phyloP scores from a whole-genome alignment of 2,113 vertebrate genomes.

The Pleuronectes platessa region DNA sequence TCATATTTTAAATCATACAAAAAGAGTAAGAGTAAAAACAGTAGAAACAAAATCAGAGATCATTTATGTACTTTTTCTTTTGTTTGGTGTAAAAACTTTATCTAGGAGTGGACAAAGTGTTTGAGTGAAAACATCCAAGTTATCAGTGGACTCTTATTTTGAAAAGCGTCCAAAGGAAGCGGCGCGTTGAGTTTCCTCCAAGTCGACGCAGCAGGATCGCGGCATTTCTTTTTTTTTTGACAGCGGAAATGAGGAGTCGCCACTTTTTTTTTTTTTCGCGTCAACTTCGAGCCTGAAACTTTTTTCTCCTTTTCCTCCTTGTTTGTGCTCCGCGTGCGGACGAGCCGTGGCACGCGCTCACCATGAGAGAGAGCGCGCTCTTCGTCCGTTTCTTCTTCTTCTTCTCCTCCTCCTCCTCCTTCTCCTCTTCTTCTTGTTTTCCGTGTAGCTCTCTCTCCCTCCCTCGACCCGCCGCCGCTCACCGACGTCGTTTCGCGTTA shows the following conservation, averaged over 20 bases:
- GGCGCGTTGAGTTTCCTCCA: not conserved
- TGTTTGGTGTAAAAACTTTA: no score
- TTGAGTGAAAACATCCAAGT: no score
- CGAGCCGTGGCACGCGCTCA: constrained; percentile 68
- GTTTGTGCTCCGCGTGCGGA: constrained; percentile 41
- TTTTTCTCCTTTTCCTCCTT: constrained; percentile 36
- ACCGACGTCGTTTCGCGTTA: constrained; percentile 58
- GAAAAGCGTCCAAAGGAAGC: constrained; percentile 37
- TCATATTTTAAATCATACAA: no score
- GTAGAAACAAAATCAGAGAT: no score
- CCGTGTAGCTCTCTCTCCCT: constrained; percentile 40
- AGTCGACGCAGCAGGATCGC: constrained; percentile 47
- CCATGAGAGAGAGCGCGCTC: constrained; percentile 73
- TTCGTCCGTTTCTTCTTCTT: not conserved
- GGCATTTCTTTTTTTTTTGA: constrained; percentile 53
- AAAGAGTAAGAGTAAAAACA: no score
- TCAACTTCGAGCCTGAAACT: constrained; percentile 73
- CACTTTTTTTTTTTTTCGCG: constrained; percentile 65
- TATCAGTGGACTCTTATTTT: constrained; percentile 45
- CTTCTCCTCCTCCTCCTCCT: not conserved
- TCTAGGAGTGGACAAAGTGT: not conserved
- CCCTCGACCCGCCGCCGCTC: constrained; percentile 35
- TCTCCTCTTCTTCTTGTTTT: not conserved
- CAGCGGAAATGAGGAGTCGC: constrained; percentile 79
- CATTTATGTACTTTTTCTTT: no score